phyloP scores from a whole-genome alignment of 2,113 vertebrate genomes.

The Amphilophus citrinellus region DNA sequence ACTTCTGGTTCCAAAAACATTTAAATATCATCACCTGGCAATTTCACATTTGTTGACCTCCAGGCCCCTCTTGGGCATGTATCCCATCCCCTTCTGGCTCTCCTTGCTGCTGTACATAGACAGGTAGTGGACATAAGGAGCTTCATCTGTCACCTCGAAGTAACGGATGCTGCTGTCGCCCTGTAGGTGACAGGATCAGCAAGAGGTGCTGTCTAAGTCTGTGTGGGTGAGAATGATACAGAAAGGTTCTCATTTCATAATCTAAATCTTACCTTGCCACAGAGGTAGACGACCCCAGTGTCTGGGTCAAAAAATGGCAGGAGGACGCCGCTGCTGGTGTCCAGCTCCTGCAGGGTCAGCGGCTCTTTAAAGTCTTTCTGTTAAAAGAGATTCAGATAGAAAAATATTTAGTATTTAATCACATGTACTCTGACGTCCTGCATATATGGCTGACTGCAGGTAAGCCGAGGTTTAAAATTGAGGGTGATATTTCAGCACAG shows the following conservation, averaged over 20 bases:
- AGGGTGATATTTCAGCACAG: background rate
- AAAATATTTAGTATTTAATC: background rate
- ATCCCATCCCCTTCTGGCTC: constrained; percentile 92
- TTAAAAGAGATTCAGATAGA: background rate
- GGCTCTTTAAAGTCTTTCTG: constrained; percentile 86
- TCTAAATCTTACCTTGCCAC: constrained; percentile 85
- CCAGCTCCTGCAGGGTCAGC: constrained; percentile 89
- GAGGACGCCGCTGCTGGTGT: constrained; percentile 91
- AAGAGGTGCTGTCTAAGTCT: background rate
- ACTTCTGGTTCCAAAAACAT: too few relatives aligned
- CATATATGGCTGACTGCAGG: background rate
- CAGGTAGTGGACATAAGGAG: constrained; percentile 90
- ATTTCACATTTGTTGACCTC: constrained; percentile 95
- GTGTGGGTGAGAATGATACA: background rate
- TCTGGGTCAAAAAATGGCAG: constrained; percentile 92
- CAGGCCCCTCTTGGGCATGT: constrained; percentile 93
- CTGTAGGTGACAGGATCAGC: constrained; percentile 63
- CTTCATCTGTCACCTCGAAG: constrained; percentile 91
- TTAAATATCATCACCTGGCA: constrained; percentile 80
- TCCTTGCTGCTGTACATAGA: constrained; percentile 93
- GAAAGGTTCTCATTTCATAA: background rate
- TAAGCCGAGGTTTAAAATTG: constrained; percentile 4
- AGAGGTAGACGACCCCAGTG: constrained; percentile 90
- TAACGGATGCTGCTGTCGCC: constrained; percentile 94
- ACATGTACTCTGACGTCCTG: background rate